Evolutionary conservation across 1,140 invertebrate species (phyloP).

Genomic region (Tetramorium alpestre): DNA sequence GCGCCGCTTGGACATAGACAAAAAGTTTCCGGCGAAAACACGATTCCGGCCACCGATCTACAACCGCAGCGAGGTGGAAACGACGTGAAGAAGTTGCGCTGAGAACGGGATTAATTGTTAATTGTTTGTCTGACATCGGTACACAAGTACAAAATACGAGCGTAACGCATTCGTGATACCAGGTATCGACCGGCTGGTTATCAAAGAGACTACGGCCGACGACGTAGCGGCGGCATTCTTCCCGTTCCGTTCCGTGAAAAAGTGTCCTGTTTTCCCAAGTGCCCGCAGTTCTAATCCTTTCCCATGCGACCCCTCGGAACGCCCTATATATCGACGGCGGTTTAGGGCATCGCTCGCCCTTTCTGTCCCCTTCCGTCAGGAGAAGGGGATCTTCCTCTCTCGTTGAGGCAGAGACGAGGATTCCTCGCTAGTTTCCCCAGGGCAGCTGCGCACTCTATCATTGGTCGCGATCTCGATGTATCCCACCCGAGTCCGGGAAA

Average conservation of each 20-base stretch:
- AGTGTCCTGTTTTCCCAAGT: neutral
- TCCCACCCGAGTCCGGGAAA: conserved; percentile 79
- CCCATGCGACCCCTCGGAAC: conserved; percentile 43
- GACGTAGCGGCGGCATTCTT: neutral
- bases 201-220: neutral
- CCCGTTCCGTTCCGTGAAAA: neutral
- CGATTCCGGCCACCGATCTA: neutral
- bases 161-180: neutral
- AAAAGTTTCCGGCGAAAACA: conserved; percentile 38
- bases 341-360: conserved; percentile 34
- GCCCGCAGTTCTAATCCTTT: conserved; percentile 66
- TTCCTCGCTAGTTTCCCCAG: conserved; percentile 56
- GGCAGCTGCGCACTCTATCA: conserved; percentile 83
- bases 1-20: conserved; percentile 13
- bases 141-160: neutral
- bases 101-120: conserved; percentile 15
- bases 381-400: conserved; percentile 32
- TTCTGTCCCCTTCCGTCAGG: neutral
- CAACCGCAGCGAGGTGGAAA: neutral
- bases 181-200: neutral
- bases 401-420: conserved; percentile 46
- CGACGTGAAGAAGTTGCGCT: neutral
- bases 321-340: conserved; percentile 47
- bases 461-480: conserved; percentile 83
- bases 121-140: neutral